A percentile compares a stretch with the other conserved stretches of the same genome.
These are phyloP conservation scores for Pseudomyrmex flavicornis DNA, from an alignment of 1,140 invertebrate genomes.

Conservation along the genomic window DNA sequence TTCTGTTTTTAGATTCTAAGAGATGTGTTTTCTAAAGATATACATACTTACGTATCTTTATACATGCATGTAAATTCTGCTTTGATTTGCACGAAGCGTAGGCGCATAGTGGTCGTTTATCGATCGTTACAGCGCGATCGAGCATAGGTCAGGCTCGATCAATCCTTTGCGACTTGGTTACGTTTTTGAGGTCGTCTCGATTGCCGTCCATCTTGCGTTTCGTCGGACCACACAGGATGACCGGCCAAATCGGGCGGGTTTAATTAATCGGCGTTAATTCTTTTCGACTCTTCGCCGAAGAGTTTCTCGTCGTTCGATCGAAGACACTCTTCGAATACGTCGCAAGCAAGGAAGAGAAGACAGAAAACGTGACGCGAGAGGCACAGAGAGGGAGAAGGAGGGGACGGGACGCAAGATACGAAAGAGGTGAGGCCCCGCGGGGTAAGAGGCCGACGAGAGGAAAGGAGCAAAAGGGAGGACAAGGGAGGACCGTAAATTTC, in stretches of 20 bases:
- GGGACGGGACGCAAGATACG: neutral
- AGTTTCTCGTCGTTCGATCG: constrained; percentile 47
- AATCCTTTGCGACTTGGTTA: constrained; percentile 50
- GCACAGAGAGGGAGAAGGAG: neutral
- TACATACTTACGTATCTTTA: neutral
- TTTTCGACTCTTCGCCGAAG: constrained; percentile 35
- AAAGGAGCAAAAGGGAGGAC: constrained; percentile 32
- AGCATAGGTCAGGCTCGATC: constrained; percentile 48
- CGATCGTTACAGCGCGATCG: constrained; percentile 25
- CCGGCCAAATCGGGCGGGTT: constrained; percentile 54
- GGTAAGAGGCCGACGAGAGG: constrained; percentile 1
- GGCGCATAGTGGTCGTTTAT: constrained; percentile 38
- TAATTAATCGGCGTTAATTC: constrained; percentile 73
- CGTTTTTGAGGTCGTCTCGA: constrained; percentile 16
- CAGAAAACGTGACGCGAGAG: constrained; percentile 23
- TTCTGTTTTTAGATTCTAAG: too few relatives aligned
- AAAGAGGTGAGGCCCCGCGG: constrained; percentile 46
- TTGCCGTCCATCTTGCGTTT: constrained; percentile 13
- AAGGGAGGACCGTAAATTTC: constrained; percentile 73
- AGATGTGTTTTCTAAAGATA: too few relatives aligned
- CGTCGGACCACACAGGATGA: constrained; percentile 64
- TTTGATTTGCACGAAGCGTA: constrained; percentile 42
- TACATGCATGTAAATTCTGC: neutral
- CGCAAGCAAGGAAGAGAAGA: constrained; percentile 20
- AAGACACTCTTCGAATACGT: constrained; percentile 22